phyloP scores from a whole-genome alignment of 2,797 vertebrate species.

The Coendou prehensilis region DNA sequence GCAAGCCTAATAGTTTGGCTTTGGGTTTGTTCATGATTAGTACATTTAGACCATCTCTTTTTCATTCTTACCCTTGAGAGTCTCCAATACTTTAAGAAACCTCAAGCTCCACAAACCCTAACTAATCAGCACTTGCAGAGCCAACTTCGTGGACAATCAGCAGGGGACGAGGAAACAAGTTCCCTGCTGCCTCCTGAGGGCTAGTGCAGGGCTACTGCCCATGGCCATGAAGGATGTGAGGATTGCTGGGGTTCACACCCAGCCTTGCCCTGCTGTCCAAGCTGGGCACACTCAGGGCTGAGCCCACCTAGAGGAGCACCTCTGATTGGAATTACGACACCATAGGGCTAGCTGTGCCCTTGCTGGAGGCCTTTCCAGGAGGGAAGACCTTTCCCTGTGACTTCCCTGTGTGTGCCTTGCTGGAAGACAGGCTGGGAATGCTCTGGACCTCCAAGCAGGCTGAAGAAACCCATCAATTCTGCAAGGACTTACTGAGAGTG shows the following conservation, averaged over 20 bases:
- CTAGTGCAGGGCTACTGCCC: too few relatives aligned
- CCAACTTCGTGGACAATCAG: not conserved
- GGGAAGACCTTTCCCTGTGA: not conserved
- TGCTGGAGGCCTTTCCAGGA: not conserved
- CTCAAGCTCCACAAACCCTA: not conserved
- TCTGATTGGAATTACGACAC: not conserved
- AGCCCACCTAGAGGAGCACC: too few relatives aligned
- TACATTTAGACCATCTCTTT: not conserved
- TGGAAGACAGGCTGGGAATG: not conserved
- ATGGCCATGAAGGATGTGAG: not conserved
- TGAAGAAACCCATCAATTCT: not conserved
- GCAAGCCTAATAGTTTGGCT: slow-evolving; percentile 23
- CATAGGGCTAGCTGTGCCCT: not conserved
- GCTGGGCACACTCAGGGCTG: not conserved
- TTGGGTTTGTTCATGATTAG: slow-evolving; percentile 54
- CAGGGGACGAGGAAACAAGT: not conserved
- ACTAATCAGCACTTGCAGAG: rapidly evolving
- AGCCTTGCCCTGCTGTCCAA: not conserved
- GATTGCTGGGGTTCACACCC: not conserved
- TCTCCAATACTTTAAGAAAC: not conserved
- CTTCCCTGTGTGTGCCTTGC: not conserved
- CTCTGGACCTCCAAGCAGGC: not conserved
- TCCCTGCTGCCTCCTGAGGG: not conserved
- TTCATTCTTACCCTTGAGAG: not conserved
- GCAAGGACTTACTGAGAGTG: slow-evolving; percentile 94